Evolutionary conservation across 2,113 vertebrate genomes (phyloP), one percentile per base, ranked within the genome.

Genomic region (Malurus alboscapulatus): DNA sequence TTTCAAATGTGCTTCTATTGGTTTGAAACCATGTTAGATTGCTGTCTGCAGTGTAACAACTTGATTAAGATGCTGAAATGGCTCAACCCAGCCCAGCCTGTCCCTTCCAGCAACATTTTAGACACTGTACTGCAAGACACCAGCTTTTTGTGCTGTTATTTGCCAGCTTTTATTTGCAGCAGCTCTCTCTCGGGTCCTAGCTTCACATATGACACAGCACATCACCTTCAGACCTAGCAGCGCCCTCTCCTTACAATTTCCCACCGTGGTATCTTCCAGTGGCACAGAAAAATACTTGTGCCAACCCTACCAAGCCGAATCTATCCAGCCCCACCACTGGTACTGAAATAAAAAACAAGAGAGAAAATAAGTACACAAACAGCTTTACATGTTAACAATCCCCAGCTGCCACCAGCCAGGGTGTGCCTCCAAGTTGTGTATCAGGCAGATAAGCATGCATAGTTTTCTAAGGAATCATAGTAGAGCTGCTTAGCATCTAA

Each of bases 381-480:
- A 87, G 36, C 67, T 82, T 63, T 6, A 44, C 54, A 44, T 9
- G 12, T 18, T 65, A 54, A 38, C 34, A 66, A 65, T 32, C 34
- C 63, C 63, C 68, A 90, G 83, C 63, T 93, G 85, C 51, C 90
- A 86, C 63, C 59, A 54, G 71, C 18, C 71, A 88, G 90, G 92
- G 85, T 15, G 79, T 86, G 93, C 61, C 90, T 74, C 1, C 25
- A 40, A 93, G 67, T 24, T 89, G 81, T 66, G 38, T 92, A 92
- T 85, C 54, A 92, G 66, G 68, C 80, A 88, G 81, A 89, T 92
- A 84, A 91, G 77, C 42, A 87, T 27, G 34, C 88, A 91, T 73
- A 94, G 54, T 85, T 95, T 91, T 79, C 62, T 91, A 87, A 92
- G 62, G 87, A 92, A 93, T 96, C 91, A 92, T 75, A 86, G 79